phyloP scores from a whole-genome alignment of 2,797 vertebrate genomes.

The Bufotes viridis region DNA sequence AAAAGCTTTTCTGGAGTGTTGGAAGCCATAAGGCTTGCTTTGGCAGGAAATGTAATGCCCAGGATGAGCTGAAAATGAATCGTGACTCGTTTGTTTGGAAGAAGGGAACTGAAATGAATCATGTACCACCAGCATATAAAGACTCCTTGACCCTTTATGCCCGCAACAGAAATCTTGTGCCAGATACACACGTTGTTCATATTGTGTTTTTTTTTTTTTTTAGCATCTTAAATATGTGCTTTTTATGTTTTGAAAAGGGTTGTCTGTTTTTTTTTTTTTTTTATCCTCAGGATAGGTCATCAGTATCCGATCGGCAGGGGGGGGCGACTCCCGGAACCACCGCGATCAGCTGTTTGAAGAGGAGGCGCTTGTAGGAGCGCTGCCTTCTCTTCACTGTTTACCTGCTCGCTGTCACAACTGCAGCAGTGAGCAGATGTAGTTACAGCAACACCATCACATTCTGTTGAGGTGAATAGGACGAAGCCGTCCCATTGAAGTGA shows the following conservation, averaged over 20 bases:
- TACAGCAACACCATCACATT: no score
- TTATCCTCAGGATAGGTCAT: no score
- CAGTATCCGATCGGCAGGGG: no score
- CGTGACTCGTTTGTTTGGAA: conserved; percentile 32
- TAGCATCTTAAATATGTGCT: neutral
- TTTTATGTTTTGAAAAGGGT: neutral
- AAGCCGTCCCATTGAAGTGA: no score
- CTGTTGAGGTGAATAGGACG: no score
- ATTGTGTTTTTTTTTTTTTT: conserved; percentile 1
- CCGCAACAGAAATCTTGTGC: neutral
- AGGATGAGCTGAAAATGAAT: conserved; percentile 17
- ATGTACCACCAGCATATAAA: neutral
- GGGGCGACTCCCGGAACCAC: no score
- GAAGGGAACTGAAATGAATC: conserved; percentile 25
- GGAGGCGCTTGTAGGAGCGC: no score
- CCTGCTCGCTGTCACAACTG: no score
- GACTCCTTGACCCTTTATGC: conserved; percentile 20
- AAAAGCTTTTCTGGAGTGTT: neutral
- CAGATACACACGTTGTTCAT: conserved; percentile 1
- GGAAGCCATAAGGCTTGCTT: neutral
- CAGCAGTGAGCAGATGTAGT: no score
- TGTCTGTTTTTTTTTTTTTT: no score
- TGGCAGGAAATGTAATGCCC: neutral
- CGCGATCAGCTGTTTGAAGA: no score
- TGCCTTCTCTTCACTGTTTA: no score